Evolutionary conservation across 1,140 invertebrate species (phyloP).

Genomic region (Heterodera carotae): DNA sequence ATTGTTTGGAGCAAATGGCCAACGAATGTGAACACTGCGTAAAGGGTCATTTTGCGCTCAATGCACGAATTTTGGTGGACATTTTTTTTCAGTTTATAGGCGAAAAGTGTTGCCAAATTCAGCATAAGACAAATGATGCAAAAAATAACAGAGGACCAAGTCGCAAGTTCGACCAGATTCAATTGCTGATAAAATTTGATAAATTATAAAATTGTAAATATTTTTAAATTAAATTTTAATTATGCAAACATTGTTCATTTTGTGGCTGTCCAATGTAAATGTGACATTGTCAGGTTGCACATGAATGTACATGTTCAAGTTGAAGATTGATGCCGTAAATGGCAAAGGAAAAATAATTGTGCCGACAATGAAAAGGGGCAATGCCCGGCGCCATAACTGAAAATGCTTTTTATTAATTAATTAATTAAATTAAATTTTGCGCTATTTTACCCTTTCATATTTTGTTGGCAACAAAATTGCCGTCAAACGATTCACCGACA

Average conservation of each 20-base stretch:
- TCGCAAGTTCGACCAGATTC: not conserved
- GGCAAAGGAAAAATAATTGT: not conserved
- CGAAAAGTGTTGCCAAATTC: conserved; percentile 4
- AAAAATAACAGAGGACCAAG: not conserved
- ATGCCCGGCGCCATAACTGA: not conserved
- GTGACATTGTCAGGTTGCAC: conserved; percentile 7
- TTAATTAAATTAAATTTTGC: not conserved
- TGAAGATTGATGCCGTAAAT: not conserved
- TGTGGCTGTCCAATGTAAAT: not conserved
- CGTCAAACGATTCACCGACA: not conserved
- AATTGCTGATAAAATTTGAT: not conserved
- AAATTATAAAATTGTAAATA: not conserved
- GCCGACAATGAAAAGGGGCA: not conserved
- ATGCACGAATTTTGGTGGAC: not conserved
- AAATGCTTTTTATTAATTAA: not conserved
- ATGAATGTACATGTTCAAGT: conserved; percentile 4
- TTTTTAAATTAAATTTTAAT: not conserved
- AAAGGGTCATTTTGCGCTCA: conserved; percentile 10
- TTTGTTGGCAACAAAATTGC: not conserved
- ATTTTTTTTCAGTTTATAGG: conserved; percentile 1
- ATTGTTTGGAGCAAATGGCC: not conserved
- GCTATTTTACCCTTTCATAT: not conserved
- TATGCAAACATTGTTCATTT: not conserved
- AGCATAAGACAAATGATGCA: not conserved
- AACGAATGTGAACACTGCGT: not conserved